Conservation (phyloP, 2,888 invertebrate genomes). For the Itoplectis maculator region DNA sequence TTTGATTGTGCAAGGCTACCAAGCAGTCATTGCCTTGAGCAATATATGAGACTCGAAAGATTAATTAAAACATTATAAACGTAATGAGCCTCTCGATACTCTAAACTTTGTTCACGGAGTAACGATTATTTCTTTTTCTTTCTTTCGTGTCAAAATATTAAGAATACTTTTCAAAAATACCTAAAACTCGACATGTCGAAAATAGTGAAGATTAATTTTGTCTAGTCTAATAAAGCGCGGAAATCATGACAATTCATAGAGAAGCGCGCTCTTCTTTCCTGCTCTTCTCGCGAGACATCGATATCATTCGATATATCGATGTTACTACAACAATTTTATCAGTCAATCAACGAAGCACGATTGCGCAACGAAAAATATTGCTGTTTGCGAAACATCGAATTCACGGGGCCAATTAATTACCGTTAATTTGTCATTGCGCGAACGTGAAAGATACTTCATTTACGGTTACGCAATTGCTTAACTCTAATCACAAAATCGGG, state of each 20-base stretch:
- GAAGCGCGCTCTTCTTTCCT: neutral
- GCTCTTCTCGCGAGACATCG: neutral
- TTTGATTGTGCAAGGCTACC: constrained; percentile 42
- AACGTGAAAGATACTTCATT: constrained; percentile 13
- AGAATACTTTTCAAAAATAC: constrained; percentile 46
- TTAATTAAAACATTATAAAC: constrained; percentile 45
- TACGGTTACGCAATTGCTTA: constrained; percentile 26
- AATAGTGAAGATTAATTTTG: constrained; percentile 58
- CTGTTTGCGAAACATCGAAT: neutral
- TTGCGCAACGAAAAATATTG: constrained; percentile 9
- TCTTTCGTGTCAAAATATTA: constrained; percentile 34
- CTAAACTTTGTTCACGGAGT: constrained; percentile 36
- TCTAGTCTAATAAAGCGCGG: constrained; percentile 25
- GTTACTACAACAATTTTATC: neutral
- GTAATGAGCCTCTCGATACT: constrained; percentile 46
- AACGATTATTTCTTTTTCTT: neutral
- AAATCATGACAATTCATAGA: constrained; percentile 6
- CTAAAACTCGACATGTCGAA: constrained; percentile 61
- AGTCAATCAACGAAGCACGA: neutral
- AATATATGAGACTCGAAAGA: constrained; percentile 28
- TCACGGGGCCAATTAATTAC: neutral
- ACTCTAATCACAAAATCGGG: constrained; percentile 34
- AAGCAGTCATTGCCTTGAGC: constrained; percentile 32
- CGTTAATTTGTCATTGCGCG: constrained; percentile 5
- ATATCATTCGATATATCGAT: too few species aligned